Evolutionary conservation across 2,797 vertebrate genomes (phyloP).

Genomic region (Buphagus erythrorhynchus): DNA sequence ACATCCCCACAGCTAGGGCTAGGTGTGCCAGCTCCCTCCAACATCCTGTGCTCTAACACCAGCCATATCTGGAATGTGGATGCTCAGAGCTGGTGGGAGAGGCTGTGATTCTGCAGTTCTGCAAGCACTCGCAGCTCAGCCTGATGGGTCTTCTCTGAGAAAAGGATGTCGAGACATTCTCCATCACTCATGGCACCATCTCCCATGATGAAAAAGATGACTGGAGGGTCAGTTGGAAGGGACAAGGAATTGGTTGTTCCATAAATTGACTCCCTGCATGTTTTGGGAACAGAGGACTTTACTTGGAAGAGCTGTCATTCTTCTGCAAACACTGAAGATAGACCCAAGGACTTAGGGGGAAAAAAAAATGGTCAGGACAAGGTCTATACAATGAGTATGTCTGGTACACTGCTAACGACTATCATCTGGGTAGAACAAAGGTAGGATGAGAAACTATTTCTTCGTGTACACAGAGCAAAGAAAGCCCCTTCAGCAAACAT

Average conservation of each 20-base stretch:
- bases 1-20: neutral
- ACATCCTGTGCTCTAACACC: neutral
- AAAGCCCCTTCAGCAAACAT: constrained; percentile 69
- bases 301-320: neutral
- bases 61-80: neutral
- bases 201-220: neutral
- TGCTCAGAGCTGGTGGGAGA: neutral
- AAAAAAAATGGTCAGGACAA: neutral
- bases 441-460: constrained; percentile 64
- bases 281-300: neutral
- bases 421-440: constrained; percentile 58
- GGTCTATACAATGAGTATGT: constrained; percentile 20
- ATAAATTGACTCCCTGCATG: neutral
- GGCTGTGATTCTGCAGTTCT: neutral
- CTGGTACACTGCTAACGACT: constrained; percentile 59
- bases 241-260: neutral
- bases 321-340: neutral
- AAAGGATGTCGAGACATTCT: neutral
- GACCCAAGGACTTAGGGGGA: neutral
- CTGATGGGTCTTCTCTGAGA: neutral
- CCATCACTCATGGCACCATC: neutral
- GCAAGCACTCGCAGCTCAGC: fast-evolving
- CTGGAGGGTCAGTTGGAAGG: neutral
- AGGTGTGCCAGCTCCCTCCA: neutral
- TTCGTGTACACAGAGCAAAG: constrained; percentile 57